Evolutionary conservation across 2,888 invertebrate genomes (phyloP).

Genomic region (Leptopilina drosophilae): DNA sequence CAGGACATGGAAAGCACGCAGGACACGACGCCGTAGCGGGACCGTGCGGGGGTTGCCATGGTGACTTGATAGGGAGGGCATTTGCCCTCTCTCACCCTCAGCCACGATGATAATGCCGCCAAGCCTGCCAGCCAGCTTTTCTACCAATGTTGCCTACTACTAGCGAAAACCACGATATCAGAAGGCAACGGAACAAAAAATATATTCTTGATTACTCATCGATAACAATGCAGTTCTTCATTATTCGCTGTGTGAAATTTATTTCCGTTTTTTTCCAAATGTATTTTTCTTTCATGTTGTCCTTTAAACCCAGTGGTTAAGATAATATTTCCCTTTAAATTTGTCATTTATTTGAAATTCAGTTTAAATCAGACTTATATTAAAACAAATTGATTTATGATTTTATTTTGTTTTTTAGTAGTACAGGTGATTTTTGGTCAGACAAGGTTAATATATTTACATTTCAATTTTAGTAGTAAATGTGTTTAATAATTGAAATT

Average conservation of each 20-base stretch:
- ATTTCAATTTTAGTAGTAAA: too few relatives aligned
- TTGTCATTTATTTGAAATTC: too few relatives aligned
- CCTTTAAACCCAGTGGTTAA: too few relatives aligned
- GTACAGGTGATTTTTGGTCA: too few relatives aligned
- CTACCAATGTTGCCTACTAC: conserved; percentile 64
- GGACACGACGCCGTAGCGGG: conserved; percentile 72
- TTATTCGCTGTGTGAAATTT: neutral
- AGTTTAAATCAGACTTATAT: too few relatives aligned
- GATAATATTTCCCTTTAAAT: too few relatives aligned
- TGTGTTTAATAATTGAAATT: too few relatives aligned
- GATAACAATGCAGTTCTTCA: conserved; percentile 60
- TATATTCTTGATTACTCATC: conserved; percentile 51
- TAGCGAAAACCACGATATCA: conserved; percentile 63
- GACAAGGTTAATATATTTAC: too few relatives aligned
- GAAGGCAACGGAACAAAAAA: conserved; percentile 60
- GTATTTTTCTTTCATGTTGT: too few relatives aligned
- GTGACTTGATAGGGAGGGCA: conserved; percentile 72
- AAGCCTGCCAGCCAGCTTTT: conserved; percentile 67
- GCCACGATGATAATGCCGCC: conserved; percentile 72
- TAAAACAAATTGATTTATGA: too few relatives aligned
- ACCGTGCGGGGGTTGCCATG: conserved; percentile 75
- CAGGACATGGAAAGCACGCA: conserved; percentile 70
- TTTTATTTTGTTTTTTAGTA: too few relatives aligned
- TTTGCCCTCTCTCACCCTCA: conserved; percentile 74
- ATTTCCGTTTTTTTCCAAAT: neutral